Percentiles rank a stretch among this genome's conserved stretches.
Conservation (phyloP, 1,140 invertebrate species). For the Pseudobourletiella spinata region DNA sequence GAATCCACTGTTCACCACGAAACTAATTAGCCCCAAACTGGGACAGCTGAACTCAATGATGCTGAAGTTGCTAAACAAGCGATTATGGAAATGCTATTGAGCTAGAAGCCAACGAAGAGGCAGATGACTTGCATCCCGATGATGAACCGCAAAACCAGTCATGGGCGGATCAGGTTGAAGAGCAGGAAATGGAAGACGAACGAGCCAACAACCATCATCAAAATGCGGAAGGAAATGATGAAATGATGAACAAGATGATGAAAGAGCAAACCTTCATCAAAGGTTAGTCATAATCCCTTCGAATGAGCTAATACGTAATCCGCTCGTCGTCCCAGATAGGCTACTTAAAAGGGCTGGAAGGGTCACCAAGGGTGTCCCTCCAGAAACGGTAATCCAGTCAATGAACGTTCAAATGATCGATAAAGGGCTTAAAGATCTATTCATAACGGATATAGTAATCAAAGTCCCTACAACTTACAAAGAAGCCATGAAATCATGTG, state of each 20-base stretch:
- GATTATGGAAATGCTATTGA: neutral
- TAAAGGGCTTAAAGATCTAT: neutral
- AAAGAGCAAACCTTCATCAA: neutral
- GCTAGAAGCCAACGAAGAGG: neutral
- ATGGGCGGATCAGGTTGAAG: too few relatives aligned
- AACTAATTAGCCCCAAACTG: neutral
- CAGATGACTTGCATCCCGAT: neutral
- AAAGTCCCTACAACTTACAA: neutral
- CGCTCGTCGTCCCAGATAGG: neutral
- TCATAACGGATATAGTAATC: neutral
- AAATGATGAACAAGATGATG: neutral
- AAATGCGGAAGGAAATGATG: neutral
- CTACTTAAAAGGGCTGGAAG: neutral
- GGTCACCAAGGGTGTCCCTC: neutral
- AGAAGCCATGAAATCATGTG: constrained; percentile 8
- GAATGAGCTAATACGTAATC: neutral
- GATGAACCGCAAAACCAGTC: too few relatives aligned
- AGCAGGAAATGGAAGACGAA: too few relatives aligned
- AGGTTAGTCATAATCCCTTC: neutral
- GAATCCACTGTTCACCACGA: neutral
- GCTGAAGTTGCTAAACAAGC: too few relatives aligned
- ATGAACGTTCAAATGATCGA: neutral
- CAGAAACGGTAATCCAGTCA: neutral
- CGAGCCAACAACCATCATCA: too few relatives aligned
- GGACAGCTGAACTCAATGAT: too few relatives aligned